Conservation (phyloP, 2,888 invertebrate species). For the Pseudococcus longispinus region DNA sequence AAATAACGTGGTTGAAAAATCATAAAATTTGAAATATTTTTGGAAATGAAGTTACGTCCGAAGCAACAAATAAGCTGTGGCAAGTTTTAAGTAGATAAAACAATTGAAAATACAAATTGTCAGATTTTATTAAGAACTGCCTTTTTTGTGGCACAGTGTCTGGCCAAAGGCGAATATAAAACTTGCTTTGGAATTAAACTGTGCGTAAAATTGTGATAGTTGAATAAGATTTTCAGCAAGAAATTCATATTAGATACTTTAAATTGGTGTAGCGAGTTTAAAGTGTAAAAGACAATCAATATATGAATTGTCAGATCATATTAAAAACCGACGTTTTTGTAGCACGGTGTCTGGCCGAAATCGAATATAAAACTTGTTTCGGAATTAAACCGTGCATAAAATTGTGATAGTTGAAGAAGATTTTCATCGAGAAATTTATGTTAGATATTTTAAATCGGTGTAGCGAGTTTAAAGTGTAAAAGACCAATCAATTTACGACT, state of each 20-base stretch:
- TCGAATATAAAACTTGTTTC: neutral
- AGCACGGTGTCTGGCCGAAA: conserved; percentile 50
- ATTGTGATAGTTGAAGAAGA: no score
- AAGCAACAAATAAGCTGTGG: neutral
- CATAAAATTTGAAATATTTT: no score
- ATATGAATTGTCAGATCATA: neutral
- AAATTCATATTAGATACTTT: neutral
- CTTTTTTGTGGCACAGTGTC: conserved; percentile 19
- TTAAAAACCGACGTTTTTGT: neutral
- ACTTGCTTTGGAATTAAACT: conserved; percentile 22
- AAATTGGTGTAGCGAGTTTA: neutral
- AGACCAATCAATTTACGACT: neutral
- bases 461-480: neutral
- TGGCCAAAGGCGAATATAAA: conserved; percentile 3
- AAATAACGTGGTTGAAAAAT: no score
- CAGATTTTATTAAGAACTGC: neutral
- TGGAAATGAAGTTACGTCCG: neutral
- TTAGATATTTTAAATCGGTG: neutral
- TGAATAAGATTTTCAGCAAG: neutral
- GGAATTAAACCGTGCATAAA: conserved; percentile 16
- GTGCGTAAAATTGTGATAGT: neutral
- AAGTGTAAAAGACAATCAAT: neutral
- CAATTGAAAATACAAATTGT: neutral
- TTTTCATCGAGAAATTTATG: no score
- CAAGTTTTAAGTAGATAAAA: neutral